Evolutionary conservation across 2,113 vertebrate genomes (phyloP).

Genomic region (Ophiodon elongatus): DNA sequence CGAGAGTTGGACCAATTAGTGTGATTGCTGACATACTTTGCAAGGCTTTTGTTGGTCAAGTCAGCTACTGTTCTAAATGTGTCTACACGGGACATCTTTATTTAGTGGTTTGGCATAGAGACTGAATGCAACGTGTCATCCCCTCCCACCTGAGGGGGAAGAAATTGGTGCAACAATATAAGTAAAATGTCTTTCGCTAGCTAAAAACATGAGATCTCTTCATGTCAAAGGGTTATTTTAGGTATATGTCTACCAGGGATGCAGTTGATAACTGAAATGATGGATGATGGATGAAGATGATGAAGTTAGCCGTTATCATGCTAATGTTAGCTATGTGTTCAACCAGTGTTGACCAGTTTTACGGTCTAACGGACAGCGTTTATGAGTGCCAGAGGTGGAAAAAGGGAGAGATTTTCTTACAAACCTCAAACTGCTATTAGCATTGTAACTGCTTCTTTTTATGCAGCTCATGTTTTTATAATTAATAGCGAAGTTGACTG

Average conservation of each 20-base stretch:
- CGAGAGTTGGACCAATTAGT: slow-evolving; percentile 5
- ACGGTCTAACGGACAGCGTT: neutral
- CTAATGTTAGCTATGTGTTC: neutral
- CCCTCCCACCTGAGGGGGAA: neutral
- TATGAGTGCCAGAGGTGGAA: neutral
- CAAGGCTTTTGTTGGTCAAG: slow-evolving; percentile 21
- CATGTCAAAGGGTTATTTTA: neutral
- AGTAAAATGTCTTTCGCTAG: neutral
- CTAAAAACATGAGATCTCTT: neutral
- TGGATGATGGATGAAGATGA: neutral
- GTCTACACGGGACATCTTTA: neutral
- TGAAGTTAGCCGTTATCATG: neutral
- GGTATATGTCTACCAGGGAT: neutral
- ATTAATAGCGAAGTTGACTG: neutral
- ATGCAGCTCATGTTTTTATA: neutral
- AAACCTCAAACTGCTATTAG: neutral
- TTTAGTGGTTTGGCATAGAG: neutral
- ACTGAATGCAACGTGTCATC: too few relatives aligned
- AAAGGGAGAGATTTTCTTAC: neutral
- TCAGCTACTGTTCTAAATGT: slow-evolving; percentile 28
- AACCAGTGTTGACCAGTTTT: neutral
- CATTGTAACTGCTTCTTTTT: too few relatives aligned
- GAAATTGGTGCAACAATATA: neutral
- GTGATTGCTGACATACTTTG: slow-evolving; percentile 54
- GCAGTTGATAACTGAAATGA: neutral